Conservation (phyloP, 2,888 invertebrate species). For the Argynnis bischoffii region DNA sequence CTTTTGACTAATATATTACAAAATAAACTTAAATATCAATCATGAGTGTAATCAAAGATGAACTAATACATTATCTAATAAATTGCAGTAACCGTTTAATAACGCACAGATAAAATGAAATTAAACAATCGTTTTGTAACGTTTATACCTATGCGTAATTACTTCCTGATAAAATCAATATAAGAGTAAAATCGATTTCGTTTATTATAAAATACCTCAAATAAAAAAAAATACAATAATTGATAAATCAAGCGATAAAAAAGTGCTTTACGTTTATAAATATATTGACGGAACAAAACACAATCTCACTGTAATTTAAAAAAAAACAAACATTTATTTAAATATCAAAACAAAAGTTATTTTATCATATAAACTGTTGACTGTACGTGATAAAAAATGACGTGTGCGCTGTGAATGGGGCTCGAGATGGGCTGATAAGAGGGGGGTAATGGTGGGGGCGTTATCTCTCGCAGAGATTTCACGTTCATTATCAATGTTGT, state of each 20-base stretch:
- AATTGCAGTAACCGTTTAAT: too few species aligned
- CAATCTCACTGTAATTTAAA: conserved; percentile 1
- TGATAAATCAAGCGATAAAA: too few species aligned
- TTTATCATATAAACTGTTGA: conserved; percentile 32
- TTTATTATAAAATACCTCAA: too few species aligned
- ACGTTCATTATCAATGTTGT: conserved; percentile 71
- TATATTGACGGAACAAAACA: conserved; percentile 4
- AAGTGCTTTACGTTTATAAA: not conserved
- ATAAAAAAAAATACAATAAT: too few species aligned
- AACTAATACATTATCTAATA: too few species aligned
- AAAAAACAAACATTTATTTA: conserved; percentile 4
- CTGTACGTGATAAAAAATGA: conserved; percentile 44
- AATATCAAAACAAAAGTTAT: conserved; percentile 28
- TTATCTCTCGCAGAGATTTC: conserved; percentile 69
- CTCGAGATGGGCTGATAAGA: conserved; percentile 45
- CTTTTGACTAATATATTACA: too few species aligned
- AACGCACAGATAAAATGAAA: not conserved
- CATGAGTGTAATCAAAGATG: too few species aligned
- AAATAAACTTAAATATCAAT: too few species aligned
- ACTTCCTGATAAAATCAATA: too few species aligned
- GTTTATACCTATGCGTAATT: too few species aligned
- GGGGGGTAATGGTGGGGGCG: conserved; percentile 48
- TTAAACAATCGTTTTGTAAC: conserved; percentile 2
- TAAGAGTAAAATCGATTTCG: too few species aligned
- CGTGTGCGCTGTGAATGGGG: conserved; percentile 45